Percentiles rank a stretch among this genome's conserved stretches.
Evolutionary conservation across 2,888 invertebrate species (phyloP).

Genomic region (Hydrotaea cyrtoneurina): DNA sequence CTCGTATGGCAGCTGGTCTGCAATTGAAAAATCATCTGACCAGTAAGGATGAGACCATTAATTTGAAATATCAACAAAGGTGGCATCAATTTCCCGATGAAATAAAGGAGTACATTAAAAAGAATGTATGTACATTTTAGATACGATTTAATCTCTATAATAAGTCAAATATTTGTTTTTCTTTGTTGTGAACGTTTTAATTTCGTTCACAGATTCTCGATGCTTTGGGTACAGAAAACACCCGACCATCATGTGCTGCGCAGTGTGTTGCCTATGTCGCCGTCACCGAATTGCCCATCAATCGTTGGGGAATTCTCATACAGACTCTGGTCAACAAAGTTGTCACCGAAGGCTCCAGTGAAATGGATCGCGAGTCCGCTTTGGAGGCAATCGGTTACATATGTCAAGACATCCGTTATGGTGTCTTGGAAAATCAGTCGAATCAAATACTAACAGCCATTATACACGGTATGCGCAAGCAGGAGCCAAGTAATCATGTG

Average conservation of each 20-base stretch:
- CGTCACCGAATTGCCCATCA: conserved; percentile 95
- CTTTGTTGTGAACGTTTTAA: background rate
- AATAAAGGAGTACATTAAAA: conserved; percentile 93
- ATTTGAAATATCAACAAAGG: conserved; percentile 92
- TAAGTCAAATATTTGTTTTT: background rate
- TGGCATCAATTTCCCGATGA: conserved; percentile 96
- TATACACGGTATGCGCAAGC: conserved; percentile 98
- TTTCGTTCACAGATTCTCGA: conserved; percentile 88
- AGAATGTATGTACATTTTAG: conserved; percentile 89
- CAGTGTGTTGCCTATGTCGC: conserved; percentile 99
- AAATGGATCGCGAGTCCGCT: conserved; percentile 97
- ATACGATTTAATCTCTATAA: background rate
- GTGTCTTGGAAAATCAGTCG: conserved; percentile 94
- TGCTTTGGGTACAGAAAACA: conserved; percentile 97
- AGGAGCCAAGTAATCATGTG: conserved; percentile 96
- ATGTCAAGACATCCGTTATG: conserved; percentile 98
- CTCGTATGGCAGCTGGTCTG: conserved; percentile 98
- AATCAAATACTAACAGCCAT: conserved; percentile 99
- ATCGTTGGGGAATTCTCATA: conserved; percentile 96
- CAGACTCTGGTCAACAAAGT: conserved; percentile 94
- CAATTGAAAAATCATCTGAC: conserved; percentile 99
- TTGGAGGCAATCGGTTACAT: conserved; percentile 99
- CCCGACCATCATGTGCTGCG: conserved; percentile 97
- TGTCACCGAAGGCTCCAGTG: conserved; percentile 91
- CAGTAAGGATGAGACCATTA: conserved; percentile 93